Evolutionary conservation across 2,888 invertebrate species (phyloP).

Genomic region (Oligia fasciuncula): DNA sequence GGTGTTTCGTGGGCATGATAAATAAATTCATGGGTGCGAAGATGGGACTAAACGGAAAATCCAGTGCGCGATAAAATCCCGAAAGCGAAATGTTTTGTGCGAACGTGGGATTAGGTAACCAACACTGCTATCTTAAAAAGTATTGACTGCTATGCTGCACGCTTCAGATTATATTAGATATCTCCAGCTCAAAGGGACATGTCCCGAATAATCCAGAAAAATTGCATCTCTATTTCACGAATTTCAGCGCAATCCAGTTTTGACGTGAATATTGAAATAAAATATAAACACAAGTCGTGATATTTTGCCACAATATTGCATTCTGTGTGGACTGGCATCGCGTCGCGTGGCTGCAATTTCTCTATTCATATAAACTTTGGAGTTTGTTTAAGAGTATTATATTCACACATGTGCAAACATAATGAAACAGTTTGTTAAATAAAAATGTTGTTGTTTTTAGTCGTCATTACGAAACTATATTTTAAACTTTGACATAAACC

Average conservation of each 20-base stretch:
- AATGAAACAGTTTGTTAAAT: slow-evolving; percentile 7
- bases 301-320: slow-evolving; percentile 59
- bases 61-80: too few relatives aligned
- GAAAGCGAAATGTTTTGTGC: neutral
- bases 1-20: too few relatives aligned
- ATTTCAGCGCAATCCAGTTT: slow-evolving; percentile 41
- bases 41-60: too few relatives aligned
- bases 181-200: slow-evolving; percentile 33
- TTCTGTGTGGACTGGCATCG: slow-evolving; percentile 32
- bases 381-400: slow-evolving; percentile 24
- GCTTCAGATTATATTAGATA: slow-evolving; percentile 4
- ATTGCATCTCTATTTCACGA: slow-evolving; percentile 40
- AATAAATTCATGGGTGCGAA: too few relatives aligned
- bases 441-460: neutral
- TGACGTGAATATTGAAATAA: slow-evolving; percentile 60
- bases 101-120: neutral
- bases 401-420: slow-evolving; percentile 19
- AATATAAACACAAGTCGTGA: slow-evolving; percentile 53
- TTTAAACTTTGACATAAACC: neutral
- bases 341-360: slow-evolving; percentile 38
- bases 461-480: neutral
- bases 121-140: neutral
- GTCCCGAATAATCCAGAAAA: slow-evolving; percentile 42
- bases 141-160: neutral
- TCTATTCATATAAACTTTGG: slow-evolving; percentile 53